Percentiles rank a stretch among this genome's conserved stretches.
Conservation (phyloP, 2,113 vertebrate species). For the Daphoenositta chrysoptera region DNA sequence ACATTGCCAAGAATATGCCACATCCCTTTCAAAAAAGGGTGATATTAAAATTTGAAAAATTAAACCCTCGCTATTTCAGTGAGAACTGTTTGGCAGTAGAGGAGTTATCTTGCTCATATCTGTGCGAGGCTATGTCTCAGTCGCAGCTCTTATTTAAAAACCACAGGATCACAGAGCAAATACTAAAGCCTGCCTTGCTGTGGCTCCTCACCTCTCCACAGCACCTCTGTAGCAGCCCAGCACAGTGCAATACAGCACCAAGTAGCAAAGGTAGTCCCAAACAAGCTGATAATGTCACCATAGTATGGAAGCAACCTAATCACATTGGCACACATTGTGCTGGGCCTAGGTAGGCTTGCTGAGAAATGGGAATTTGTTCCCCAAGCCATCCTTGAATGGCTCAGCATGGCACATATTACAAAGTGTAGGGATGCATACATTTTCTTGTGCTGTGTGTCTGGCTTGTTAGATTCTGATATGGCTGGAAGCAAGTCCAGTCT, state of each 20-base stretch:
- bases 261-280: not conserved
- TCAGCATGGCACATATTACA: not conserved
- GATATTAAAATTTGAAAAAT: not conserved
- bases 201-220: not conserved
- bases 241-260: not conserved
- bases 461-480: not conserved
- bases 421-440: not conserved
- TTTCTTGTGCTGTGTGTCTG: not conserved
- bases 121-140: not conserved
- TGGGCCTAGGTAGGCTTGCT: not conserved
- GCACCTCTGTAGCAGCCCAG: not conserved
- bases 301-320: not conserved
- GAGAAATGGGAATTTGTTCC: not conserved
- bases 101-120: not conserved
- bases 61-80: not conserved
- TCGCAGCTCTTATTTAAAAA: not conserved
- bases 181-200: not conserved
- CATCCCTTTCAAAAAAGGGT: not conserved
- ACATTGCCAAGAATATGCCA: not conserved
- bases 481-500: not conserved
- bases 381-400: not conserved
- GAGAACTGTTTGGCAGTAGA: not conserved
- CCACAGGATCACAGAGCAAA: not conserved
- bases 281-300: not conserved
- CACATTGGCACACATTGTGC: not conserved